Evolutionary conservation across 2,113 vertebrate genomes (phyloP), one percentile per base, ranked within the genome.

Genomic region (Mastomys natalensis): DNA sequence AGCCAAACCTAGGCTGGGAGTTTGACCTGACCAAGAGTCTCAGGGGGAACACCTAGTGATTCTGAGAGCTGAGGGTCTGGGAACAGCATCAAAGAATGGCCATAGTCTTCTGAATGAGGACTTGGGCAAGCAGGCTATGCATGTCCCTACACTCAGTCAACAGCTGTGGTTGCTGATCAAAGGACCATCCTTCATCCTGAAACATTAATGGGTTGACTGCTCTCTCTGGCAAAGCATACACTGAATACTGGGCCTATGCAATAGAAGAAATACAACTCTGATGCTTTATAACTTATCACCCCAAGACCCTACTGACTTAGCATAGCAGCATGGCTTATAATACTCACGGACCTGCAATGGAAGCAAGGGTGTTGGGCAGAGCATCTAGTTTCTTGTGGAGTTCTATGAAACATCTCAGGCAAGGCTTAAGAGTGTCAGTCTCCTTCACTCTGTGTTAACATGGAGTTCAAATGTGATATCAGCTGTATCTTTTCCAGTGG

Each of bases 91-190:
- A 91, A 64, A 55, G 53, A 76, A 62, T 58, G 10, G 40, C 9
- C 37, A 34, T 22, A 55, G 55, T 29, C 88, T 90, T 85, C 86
- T 78, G 34, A 95, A 37, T 45, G 76, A 70, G 45, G 22, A 85
- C 70, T 93, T 34, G 29, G n/a, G 40, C 24, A 5, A 89, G 21
- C 82, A 70, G 77, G 40, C 78, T 90, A 0, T 55, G 22, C 26
- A 13, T 9, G 3, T 93, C 29, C 37, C 43, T 48, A 66, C 34
- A 15, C 43, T 40, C 53, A 40, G 72, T 78, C 24, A 80, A 15
- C 22, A 76, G 72, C 87, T 73, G 1, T 80, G 76, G 84, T 51
- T 96, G 7, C 53, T 70, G n/a, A 91, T 89, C 58, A 81, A 93
- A 96, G 40, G 19, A 17, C 15, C n/a, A 19, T 80, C 89, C 21